Base-by-base conservation (phyloP, 2,797 vertebrate genomes). In the Zalophus californianus region DNA sequence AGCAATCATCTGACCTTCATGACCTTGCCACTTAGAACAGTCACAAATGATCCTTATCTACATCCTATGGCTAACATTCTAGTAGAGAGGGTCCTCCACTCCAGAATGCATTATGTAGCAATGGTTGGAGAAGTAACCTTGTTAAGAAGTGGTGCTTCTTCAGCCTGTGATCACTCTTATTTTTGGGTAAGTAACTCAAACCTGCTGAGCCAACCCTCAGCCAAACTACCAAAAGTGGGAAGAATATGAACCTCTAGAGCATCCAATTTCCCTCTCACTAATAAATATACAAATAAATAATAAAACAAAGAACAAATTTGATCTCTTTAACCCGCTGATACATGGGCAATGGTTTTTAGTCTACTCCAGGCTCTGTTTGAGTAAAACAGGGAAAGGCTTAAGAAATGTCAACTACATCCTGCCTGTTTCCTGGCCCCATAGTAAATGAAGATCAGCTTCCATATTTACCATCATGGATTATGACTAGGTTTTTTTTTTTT, bases 251-350 rank as follows among this genome's bases (percentile, higher is more conserved):
- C 16, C 15, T 75, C 14, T 11, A 70, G 44, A 68, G 50, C 6
- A 70, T 35, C 38, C 44, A 58, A 35, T 15, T 66, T 58, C 75
- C 18, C 50, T 92, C 14, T 75, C 35, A 50, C 35, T 70, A 54
- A 23, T 58, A 50, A 82, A 62, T 72, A 77, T 66, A 52, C 13
- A 91, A 79, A 92, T 82, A 21, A 64, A 58, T 12, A 90, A 86
- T 79, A 82, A 90, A 52, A 91, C 68, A 85, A 85, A 75, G 38
- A 44, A 95, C 86, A 32, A 86, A 86, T 79, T 87, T 86, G 20
- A 44, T 50, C 21, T 87, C 38, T 62, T 29, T 94, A 84, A 72
- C 78, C 41, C 11, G 68, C 29, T 82, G 38, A 75, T 32, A 35
- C 58, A 70, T 90, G 50, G 27, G 9, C 27, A 80, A 54, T 32